Base-by-base conservation (phyloP, 2,113 vertebrate species). In the Notarius lentiginosus region DNA sequence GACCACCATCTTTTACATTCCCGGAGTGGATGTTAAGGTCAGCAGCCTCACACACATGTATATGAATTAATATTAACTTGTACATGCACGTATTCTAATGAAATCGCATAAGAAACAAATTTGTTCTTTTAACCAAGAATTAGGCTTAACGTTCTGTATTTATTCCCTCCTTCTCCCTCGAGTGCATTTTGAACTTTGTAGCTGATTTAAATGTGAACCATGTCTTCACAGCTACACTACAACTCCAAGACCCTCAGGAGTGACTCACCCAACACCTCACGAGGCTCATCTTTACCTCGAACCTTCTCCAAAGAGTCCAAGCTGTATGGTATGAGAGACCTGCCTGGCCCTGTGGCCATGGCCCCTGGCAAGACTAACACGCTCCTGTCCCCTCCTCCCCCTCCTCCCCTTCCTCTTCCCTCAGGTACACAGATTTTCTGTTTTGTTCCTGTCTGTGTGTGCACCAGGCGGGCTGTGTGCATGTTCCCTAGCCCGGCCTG, bases 281-380 rank as follows among this genome's bases (percentile, higher is more conserved):
- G 98, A 53, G 98, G 98, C 92, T 99, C 98, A n/a, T 99, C 98
- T 20, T 94, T 99, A 92, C 97, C 97, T 87, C 96, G 98, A 94
- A 98, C 97, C 3, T 94, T 99, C 92, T 99, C 98, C 92, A 99
- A 99, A 97, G 98, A 99, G 93, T 99, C 97, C 90, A 99, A 99
- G 94, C 96, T 99, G 96, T 98, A 96, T 96, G 97, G 97, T 98
- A 98, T 99, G 98, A 98, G 96, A 97, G 98, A 99, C n/a, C 80
- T 83, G 66, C 93, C 95, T 93, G 91, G 90, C 93, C 92, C 93
- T 93, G 93, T 97, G 94, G 96, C 93, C 94, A 93, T 96, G 94
- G 91, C 91, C 93, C 96, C 96, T 94, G 96, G 93, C 97, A 98
- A 96, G 97, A 96, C 96, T 97, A 97, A 97, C 94, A 96, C 96